phyloP scores from a whole-genome alignment of 2,888 invertebrate species.

The Megalurothrips usitatus region DNA sequence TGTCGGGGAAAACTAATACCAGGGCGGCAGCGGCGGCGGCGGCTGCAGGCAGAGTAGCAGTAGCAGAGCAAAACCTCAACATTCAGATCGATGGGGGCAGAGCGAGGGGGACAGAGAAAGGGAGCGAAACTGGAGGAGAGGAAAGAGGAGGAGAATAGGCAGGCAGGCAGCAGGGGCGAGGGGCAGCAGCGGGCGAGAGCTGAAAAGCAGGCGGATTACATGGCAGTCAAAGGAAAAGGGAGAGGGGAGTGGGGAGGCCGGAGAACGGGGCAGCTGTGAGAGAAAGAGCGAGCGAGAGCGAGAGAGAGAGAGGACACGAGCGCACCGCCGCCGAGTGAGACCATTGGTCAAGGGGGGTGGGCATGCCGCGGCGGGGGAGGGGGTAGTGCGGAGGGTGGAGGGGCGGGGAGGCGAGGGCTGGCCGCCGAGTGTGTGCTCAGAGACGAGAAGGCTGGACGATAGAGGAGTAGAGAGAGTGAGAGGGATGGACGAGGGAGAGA shows the following conservation, averaged over 20 bases:
- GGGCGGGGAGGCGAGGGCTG: not conserved
- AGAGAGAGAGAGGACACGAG: no score
- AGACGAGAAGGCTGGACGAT: not conserved
- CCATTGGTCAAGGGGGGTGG: conserved; percentile 15
- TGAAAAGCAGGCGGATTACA: not conserved
- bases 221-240: not conserved
- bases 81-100: not conserved
- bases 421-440: not conserved
- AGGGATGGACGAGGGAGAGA: no score
- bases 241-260: not conserved
- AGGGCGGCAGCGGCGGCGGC: not conserved
- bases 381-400: not conserved
- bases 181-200: not conserved
- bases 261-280: no score
- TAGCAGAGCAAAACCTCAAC: conserved; percentile 11
- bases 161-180: not conserved
- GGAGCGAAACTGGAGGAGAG: not conserved
- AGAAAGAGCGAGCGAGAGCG: no score
- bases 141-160: not conserved
- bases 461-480: not conserved
- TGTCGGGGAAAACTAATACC: not conserved
- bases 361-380: not conserved
- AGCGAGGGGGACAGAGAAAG: not conserved
- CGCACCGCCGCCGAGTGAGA: not conserved
- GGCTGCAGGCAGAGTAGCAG: not conserved